phyloP scores from a whole-genome alignment of 2,113 vertebrate genomes.

The Isurus oxyrinchus region DNA sequence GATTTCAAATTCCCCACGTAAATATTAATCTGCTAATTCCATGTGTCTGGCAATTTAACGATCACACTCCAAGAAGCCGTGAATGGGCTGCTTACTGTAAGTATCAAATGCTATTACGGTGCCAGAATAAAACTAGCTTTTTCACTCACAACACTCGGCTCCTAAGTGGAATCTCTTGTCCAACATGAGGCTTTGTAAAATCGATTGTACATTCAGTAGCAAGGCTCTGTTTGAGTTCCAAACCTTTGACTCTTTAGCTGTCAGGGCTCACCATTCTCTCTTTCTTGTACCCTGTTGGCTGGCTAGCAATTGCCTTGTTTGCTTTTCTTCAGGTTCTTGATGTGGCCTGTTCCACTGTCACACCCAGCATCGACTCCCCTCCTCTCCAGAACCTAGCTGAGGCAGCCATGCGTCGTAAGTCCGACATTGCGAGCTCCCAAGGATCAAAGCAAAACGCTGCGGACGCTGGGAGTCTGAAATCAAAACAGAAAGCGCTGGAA shows the following conservation, averaged over 20 bases:
- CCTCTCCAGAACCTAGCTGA: too few species aligned
- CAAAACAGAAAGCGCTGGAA: too few species aligned
- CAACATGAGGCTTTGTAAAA: neutral
- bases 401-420: too few species aligned
- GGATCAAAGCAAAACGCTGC: too few species aligned
- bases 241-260: neutral
- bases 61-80: neutral
- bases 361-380: too few species aligned
- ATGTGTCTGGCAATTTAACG: neutral
- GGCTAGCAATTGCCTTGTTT: too few species aligned
- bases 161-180: neutral
- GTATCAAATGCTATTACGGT: neutral
- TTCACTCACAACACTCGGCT: neutral
- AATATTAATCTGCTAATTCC: neutral
- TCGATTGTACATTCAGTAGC: neutral
- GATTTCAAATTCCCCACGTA: neutral
- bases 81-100: neutral
- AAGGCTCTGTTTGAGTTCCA: neutral
- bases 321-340: too few species aligned
- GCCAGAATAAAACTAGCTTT: neutral
- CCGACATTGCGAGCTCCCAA: too few species aligned
- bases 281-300: too few species aligned
- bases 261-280: too few species aligned
- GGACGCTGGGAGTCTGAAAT: too few species aligned
- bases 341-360: too few species aligned